Evolutionary conservation across 2,888 invertebrate genomes (phyloP), one percentile per base, ranked within the genome.

Genomic region (Pyrocoelia pectoralis): DNA sequence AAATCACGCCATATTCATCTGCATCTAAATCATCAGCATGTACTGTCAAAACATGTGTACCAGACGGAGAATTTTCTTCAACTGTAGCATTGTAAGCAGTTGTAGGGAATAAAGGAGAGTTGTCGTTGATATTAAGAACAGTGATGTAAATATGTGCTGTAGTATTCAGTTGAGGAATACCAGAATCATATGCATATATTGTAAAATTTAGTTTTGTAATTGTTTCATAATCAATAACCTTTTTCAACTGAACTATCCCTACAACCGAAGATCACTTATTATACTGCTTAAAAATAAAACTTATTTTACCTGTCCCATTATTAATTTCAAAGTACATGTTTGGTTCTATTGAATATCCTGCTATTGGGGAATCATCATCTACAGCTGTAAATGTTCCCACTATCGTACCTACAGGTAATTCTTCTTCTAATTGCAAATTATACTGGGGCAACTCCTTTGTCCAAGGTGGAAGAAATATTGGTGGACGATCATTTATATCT

Each of bases 111-210:
- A 84, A 83, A 0, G 97, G 97, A 75, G 90, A 89, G 76, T 94
- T 93, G 74, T 97, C 96, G 73, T 97, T 97, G 0, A 93, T 86
- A 76, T 97, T 96, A 28, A 88, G 83, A 1, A 97, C 85, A 50
- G 88, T 87, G 0, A 97, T 92, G 4, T 85, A 84, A 0, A 97
- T 88, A 4, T 88, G 85, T 0, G 95, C 95, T 0, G 90, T 85
- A 0, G 94, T 86, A 2, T 93, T 91, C 49, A 93, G 83, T 73
- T 91, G 90, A 0, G 97, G 97, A 0, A 93, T 88, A 1, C 97
- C 97, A 0, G 91, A 91, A 80, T 97, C 97, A 71, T 87, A 91
- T 0, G 94, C 96, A 1, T 89, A 84, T 0, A 94, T 89, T 0
- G 89, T 90, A 76, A 97, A 94, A 77, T 91, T 89, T 1, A 94